Conservation (phyloP, 1,140 invertebrate species). For the Zaprionus taronus region DNA sequence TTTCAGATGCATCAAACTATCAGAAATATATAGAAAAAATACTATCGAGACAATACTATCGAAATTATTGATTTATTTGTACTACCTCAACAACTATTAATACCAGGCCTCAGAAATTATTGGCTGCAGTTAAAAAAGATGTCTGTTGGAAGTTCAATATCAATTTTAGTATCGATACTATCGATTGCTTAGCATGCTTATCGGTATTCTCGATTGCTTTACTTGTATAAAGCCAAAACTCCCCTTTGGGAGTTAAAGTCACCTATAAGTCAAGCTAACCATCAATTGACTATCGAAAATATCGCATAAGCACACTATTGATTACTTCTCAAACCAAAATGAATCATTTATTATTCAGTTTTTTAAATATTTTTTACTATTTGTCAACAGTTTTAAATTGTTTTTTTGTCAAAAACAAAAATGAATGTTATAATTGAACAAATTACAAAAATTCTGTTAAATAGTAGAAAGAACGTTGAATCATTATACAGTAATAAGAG, state of each 20-base stretch:
- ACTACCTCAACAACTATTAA: neutral
- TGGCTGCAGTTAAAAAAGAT: no score
- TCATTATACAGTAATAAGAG: neutral
- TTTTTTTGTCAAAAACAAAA: neutral
- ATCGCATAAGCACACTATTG: neutral
- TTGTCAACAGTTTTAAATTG: neutral
- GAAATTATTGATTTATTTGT: no score
- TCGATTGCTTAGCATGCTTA: no score
- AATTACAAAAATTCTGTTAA: neutral
- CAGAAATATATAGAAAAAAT: neutral
- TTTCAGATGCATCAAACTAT: neutral
- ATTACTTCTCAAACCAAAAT: neutral
- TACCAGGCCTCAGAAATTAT: neutral
- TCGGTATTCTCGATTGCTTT: no score
- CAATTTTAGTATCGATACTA: no score
- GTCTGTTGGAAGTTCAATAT: no score
- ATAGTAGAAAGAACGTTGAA: neutral
- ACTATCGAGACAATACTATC: neutral
- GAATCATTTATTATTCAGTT: neutral
- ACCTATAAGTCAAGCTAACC: neutral
- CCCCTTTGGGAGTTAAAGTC: no score
- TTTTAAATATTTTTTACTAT: neutral
- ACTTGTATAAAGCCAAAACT: no score
- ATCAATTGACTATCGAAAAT: neutral
- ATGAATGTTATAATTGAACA: neutral